Evolutionary conservation across 2,888 invertebrate genomes (phyloP).

Genomic region (Amphipoea lucens): DNA sequence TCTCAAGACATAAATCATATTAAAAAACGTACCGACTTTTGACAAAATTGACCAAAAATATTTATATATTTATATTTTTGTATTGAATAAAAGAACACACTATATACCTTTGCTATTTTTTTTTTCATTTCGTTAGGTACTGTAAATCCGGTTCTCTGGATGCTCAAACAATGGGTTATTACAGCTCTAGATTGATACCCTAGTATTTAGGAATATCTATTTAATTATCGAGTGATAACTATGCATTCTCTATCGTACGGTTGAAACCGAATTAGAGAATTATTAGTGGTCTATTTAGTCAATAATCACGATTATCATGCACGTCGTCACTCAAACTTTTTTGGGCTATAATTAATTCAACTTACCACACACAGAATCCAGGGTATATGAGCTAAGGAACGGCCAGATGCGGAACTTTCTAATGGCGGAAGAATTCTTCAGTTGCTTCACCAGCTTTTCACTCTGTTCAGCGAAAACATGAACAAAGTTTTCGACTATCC

Average conservation of each 20-base stretch:
- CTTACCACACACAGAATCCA: conserved; percentile 92
- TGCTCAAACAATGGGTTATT: background rate
- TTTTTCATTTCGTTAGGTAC: background rate
- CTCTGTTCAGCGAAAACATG: conserved; percentile 91
- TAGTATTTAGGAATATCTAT: background rate
- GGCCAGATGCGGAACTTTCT: conserved; percentile 88
- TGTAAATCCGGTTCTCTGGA: background rate
- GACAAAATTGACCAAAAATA: background rate
- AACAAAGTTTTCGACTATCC: conserved; percentile 92
- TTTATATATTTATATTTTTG: too few species aligned
- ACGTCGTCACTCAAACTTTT: background rate
- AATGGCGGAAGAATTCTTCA: conserved; percentile 73
- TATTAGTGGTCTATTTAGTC: background rate
- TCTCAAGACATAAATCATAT: too few species aligned
- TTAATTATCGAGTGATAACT: background rate
- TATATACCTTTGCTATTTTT: too few species aligned
- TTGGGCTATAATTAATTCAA: background rate
- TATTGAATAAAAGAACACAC: background rate
- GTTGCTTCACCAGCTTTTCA: conserved; percentile 82
- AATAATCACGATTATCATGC: too few species aligned
- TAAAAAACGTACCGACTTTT: too few species aligned
- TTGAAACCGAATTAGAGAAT: background rate
- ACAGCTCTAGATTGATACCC: background rate
- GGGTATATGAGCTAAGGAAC: conserved; percentile 89
- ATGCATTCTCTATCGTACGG: background rate